Percentiles rank a stretch among this genome's conserved stretches.
Conservation (phyloP, 2,888 invertebrate species). For the Marronus borbonicus region DNA sequence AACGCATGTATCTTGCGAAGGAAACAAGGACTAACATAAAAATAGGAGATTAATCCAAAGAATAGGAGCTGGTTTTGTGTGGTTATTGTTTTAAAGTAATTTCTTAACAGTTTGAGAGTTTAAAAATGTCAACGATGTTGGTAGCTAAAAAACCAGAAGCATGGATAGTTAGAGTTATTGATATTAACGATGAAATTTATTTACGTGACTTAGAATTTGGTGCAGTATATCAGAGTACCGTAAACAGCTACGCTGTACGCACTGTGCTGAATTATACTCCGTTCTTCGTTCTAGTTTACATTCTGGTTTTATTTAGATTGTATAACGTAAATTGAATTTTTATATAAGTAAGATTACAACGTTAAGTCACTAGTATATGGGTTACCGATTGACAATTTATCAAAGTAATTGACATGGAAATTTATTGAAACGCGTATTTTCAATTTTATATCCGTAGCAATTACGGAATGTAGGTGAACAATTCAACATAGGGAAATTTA, state of each 20-base stretch:
- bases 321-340: conserved; percentile 11
- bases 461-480: too few relatives aligned
- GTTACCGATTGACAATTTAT: too few relatives aligned
- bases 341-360: neutral
- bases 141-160: neutral
- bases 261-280: neutral
- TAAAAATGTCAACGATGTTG: neutral
- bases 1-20: too few relatives aligned
- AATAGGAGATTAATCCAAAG: too few relatives aligned
- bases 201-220: conserved; percentile 20
- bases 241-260: conserved; percentile 15
- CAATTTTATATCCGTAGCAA: too few relatives aligned
- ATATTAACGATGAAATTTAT: conserved; percentile 17
- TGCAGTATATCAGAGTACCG: conserved; percentile 10
- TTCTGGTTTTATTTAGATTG: conserved; percentile 4
- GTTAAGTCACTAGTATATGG: neutral
- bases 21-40: too few relatives aligned
- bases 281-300: conserved; percentile 19
- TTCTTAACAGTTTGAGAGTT: neutral
- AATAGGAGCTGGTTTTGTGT: too few relatives aligned
- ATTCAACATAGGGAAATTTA: too few relatives aligned
- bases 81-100: too few relatives aligned
- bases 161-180: neutral
- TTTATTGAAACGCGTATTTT: too few relatives aligned
- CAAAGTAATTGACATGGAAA: too few relatives aligned